phyloP scores from a whole-genome alignment of 2,888 invertebrate species.

The Balanococcus diminutus region DNA sequence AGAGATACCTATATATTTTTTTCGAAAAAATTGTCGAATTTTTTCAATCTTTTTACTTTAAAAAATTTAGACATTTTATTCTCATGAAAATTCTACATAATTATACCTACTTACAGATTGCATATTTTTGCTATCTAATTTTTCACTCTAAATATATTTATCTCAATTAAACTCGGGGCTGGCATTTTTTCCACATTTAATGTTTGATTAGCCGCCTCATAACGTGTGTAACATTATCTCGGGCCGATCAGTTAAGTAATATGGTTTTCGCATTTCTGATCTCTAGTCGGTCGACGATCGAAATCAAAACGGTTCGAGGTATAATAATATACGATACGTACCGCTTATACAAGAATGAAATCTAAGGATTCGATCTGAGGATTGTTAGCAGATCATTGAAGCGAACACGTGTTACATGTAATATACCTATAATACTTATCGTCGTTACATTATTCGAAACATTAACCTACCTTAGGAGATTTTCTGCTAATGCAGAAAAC shows the following conservation, averaged over 20 bases:
- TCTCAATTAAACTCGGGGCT: background rate
- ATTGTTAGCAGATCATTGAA: constrained; percentile 49
- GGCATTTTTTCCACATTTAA: background rate
- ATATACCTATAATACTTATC: constrained; percentile 27
- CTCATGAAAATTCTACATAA: too few relatives aligned
- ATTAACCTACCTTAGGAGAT: background rate
- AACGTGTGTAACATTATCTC: constrained; percentile 22
- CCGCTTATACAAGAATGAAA: constrained; percentile 44
- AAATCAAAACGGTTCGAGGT: background rate
- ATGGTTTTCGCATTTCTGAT: constrained; percentile 21
- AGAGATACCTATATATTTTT: too few relatives aligned
- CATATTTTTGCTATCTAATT: background rate
- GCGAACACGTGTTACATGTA: constrained; percentile 50
- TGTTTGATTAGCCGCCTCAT: background rate
- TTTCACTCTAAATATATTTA: background rate
- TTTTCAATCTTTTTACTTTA: too few relatives aligned
- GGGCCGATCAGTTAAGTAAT: constrained; percentile 14
- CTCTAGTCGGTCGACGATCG: background rate
- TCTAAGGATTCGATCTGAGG: constrained; percentile 44
- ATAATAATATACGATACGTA: background rate
- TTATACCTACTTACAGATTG: too few relatives aligned
- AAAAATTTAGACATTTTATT: too few relatives aligned
- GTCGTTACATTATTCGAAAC: constrained; percentile 6
- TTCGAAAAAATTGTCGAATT: too few relatives aligned
- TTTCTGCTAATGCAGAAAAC: constrained; percentile 40